Percentiles rank a stretch among this genome's conserved stretches.
Conservation (phyloP, 2,113 vertebrate species). For the Cynoglossus semilaevis region DNA sequence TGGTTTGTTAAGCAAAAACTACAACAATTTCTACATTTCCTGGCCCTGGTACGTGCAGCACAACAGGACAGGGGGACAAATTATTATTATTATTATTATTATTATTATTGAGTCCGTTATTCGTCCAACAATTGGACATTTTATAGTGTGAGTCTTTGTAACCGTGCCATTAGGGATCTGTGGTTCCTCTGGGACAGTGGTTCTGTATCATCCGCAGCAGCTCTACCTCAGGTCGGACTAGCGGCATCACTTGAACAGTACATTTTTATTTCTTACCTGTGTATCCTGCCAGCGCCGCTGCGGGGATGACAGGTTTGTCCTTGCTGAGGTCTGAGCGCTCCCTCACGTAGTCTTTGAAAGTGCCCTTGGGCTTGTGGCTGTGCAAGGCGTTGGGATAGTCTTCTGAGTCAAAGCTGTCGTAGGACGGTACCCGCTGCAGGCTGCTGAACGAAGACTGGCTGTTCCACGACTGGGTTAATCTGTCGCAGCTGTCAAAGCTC, state of each 20-base stretch:
- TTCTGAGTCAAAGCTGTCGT: slow-evolving; percentile 98
- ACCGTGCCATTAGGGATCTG: no score
- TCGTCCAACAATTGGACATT: no score
- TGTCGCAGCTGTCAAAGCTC: slow-evolving; percentile 96
- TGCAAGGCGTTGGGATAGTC: slow-evolving; percentile 90
- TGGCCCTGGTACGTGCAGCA: no score
- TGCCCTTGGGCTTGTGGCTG: slow-evolving; percentile 96
- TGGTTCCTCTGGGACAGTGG: no score
- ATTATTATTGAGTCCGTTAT: no score
- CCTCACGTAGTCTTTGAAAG: slow-evolving; percentile 99
- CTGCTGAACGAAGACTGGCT: slow-evolving; percentile 98
- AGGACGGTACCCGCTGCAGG: slow-evolving; percentile 96
- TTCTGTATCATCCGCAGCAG: no score
- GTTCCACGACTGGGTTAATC: slow-evolving; percentile 96
- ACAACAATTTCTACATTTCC: no score
- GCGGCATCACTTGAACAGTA: neutral
- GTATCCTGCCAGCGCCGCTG: slow-evolving; percentile 95
- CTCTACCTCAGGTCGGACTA: no score
- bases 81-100: no score
- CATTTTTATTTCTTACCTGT: slow-evolving; percentile 82
- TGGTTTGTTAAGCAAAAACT: no score
- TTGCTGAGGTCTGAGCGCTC: slow-evolving; percentile 98
- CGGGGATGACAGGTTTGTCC: slow-evolving; percentile 98
- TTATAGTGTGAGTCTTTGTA: no score
- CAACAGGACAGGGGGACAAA: no score